phyloP scores from a whole-genome alignment of 2,797 vertebrate genomes.

The Eospalax fontanierii region DNA sequence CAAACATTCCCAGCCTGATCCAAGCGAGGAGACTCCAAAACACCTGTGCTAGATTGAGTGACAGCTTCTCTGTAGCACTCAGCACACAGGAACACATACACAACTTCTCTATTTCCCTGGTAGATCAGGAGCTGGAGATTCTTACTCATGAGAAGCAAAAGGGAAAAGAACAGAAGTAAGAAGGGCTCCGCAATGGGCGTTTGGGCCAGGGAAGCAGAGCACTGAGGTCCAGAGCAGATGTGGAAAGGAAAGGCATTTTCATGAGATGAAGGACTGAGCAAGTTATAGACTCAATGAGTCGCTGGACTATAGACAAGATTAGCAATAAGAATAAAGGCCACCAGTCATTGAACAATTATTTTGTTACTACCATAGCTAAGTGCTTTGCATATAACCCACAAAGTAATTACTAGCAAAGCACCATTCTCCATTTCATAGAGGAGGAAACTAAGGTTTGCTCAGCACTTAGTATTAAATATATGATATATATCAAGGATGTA shows the following conservation, averaged over 20 bases:
- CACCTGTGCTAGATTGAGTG: neutral
- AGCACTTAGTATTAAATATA: neutral
- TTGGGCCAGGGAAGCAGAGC: neutral
- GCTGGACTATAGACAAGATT: neutral
- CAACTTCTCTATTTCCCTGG: neutral
- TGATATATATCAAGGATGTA: neutral
- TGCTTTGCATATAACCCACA: neutral
- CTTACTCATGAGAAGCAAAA: neutral
- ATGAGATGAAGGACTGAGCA: neutral
- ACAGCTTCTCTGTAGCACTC: neutral
- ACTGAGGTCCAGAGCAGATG: neutral
- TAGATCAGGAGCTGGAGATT: neutral
- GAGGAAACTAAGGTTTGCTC: conserved; percentile 23
- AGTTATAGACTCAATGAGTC: neutral
- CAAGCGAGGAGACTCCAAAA: neutral
- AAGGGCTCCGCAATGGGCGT: neutral
- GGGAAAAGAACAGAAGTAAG: neutral
- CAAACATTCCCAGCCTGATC: neutral
- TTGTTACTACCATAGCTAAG: neutral
- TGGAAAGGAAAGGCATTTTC: neutral
- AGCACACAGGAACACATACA: neutral
- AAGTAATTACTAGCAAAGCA: neutral
- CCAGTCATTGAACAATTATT: neutral
- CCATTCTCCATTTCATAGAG: neutral
- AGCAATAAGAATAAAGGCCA: neutral